Evolutionary conservation across 2,113 vertebrate genomes (phyloP), one percentile per base, ranked within the genome.

Genomic region (Tiliqua scincoides): DNA sequence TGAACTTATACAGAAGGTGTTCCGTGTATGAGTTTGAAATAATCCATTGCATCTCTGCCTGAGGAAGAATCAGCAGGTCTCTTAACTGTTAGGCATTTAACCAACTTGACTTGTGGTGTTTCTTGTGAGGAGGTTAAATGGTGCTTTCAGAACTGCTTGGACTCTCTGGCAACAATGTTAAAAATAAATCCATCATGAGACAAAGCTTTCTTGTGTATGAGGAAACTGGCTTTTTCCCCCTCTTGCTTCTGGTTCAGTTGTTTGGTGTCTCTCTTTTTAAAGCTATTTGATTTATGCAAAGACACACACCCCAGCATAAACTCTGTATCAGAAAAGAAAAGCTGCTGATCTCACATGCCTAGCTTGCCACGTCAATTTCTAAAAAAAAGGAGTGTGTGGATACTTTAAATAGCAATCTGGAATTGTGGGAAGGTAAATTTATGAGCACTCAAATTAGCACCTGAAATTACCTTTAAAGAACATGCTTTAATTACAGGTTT

Each of bases 121-220:
- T 94, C 84, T 81, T 83, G 78, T 87, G 87, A 93, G 87, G 87
- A 90, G 93, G 85, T 91, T 91, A 84, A 59, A 62, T 92, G 91
- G 85, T 79, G 91, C 85, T 93, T 93, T 71, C 82, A 91, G 89
- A 88, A 76, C 77, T 86, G 1, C 83, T 88, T 80, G 65, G 85
- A 63, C 3, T 65, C 88, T 86, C 37, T 84, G 85, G 68, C 82
- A 85, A 85, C 0, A 0, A 65, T 6, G 70, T 54, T 73, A 61
- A 91, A 89, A 90, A 71, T 83, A 90, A 93, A 90, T 65, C 25
- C 80, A 85, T 2, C 79, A 65, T 10, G 82, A 75, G 65, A 63
- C 79, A 73, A 27, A 71, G 63, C 76, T 83, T 35, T 32, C 86
- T 63, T 85, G 14, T n/a, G 23, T 0, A 40, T 75, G 5, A 70